Evolutionary conservation across 2,113 vertebrate species (phyloP).

Genomic region (Callaeas wilsoni): DNA sequence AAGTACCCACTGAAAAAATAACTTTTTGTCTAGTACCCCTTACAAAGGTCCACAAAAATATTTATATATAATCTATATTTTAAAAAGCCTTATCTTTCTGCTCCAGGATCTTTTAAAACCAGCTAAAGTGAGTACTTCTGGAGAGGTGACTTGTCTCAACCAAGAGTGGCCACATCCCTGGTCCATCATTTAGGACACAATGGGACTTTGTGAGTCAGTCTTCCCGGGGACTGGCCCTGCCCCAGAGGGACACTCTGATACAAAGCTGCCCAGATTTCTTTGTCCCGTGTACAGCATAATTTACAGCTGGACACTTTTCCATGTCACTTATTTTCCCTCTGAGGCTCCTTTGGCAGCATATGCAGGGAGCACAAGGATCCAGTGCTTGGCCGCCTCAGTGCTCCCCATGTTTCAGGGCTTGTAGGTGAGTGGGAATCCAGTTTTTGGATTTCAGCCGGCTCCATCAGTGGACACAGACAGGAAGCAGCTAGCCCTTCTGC

Average conservation of each 20-base stretch:
- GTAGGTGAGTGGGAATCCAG: not conserved
- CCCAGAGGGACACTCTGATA: not conserved
- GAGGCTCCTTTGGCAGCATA: not conserved
- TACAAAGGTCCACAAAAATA: not conserved
- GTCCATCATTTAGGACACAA: not conserved
- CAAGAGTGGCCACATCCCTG: not conserved
- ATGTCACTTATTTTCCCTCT: not conserved
- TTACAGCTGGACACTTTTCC: not conserved
- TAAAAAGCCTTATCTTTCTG: not conserved
- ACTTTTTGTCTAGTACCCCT: not conserved
- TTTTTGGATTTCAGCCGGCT: not conserved
- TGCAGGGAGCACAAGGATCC: rapidly evolving
- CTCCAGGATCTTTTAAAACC: not conserved
- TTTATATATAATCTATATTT: not conserved
- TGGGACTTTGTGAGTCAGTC: not conserved
- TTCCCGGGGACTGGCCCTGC: not conserved
- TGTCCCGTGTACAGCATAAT: rapidly evolving
- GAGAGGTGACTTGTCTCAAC: not conserved
- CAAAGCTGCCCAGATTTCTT: not conserved
- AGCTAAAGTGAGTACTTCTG: not conserved
- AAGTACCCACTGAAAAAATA: not conserved
- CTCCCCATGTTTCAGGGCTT: not conserved
- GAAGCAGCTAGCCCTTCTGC: rapidly evolving
- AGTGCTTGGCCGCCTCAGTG: rapidly evolving
- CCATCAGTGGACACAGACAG: not conserved